Base-by-base conservation (phyloP, 1,140 invertebrate genomes). In the Parasteatoda tepidariorum region DNA sequence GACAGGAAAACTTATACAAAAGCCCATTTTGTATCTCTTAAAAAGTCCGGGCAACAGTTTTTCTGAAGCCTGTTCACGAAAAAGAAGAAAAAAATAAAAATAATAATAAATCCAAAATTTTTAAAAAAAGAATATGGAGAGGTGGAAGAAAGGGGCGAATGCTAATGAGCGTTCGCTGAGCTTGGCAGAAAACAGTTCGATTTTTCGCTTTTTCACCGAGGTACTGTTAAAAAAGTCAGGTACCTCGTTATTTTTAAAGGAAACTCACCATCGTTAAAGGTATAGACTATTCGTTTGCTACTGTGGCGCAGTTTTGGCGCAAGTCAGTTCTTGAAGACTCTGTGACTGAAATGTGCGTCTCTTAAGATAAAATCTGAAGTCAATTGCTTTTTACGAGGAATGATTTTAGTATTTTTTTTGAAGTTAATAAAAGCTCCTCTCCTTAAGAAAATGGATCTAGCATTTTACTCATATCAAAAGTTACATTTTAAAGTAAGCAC, bases 161-260 rank as follows among this genome's bases (percentile, higher is more conserved):
- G 68, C 48, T 73, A 73, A 73, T 73, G 68, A 73, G 68, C 9
- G n/a, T 9, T 11, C 22, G 54, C 26, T 28, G 54, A 73, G 30
- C 48, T 31, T 31, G 31, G 31, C 62, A 31, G 48, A 57, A 73
- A 73, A 73, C 68, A 57, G 48, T 55, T 55, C 48, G 68, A 73
- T 73, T 73, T 73, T 73, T 73, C 55, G 41, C 68, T 73, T 73
- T 57, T 73, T 73, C 68, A 30, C 31, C n/a, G n/a, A 22, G 18
- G 15, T 6, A 33, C 48, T 57, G 54, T 57, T 73, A 73, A 30
- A 57, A 57, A 11, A 38, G 48, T 3, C 62, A 7, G 28, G 26
- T n/a, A 15, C 48, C 68, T 54, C 48, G 48, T 55, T 73, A 55
- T 73, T 73, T 22, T 15, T 4, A 30, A n/a, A 30, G 26, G 30